Percentiles rank a stretch among this genome's conserved stretches.
Evolutionary conservation across 2,113 vertebrate species (phyloP).

Genomic region (Leptobrachium leishanense): DNA sequence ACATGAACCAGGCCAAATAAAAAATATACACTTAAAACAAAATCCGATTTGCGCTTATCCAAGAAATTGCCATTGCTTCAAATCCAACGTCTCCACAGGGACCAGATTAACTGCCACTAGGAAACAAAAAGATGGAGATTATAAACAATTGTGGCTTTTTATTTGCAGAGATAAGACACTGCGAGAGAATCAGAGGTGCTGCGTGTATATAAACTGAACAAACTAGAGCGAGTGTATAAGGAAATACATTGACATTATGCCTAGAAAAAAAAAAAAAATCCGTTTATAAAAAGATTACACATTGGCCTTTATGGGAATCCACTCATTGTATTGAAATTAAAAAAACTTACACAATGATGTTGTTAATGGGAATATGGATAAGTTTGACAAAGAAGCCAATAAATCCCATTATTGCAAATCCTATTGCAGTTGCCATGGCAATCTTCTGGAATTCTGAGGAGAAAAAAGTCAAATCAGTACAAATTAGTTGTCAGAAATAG

Average conservation of each 20-base stretch:
- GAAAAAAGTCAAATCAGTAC: no score
- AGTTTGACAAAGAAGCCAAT: constrained; percentile 98
- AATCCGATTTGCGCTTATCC: constrained; percentile 36
- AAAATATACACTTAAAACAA: constrained; percentile 62
- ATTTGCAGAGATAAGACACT: no score
- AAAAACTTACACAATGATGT: constrained; percentile 94
- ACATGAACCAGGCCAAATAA: constrained; percentile 61
- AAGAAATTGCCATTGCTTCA: constrained; percentile 34
- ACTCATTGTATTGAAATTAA: no score
- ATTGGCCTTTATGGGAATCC: no score
- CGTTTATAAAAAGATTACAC: no score
- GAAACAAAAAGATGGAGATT: constrained; percentile 47
- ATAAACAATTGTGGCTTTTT: no score
- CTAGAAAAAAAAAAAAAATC: no score
- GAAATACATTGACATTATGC: no score
- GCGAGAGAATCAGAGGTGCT: no score
- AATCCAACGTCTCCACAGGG: constrained; percentile 29
- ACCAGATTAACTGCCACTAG: constrained; percentile 76
- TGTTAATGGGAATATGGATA: constrained; percentile 98
- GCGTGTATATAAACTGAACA: no score
- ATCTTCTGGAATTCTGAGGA: constrained; percentile 95
- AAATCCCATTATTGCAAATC: constrained; percentile 98
- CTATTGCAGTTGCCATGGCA: constrained; percentile 97
- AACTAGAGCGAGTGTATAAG: no score
- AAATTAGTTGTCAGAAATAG: no score